phyloP scores from a whole-genome alignment of 1,140 invertebrate genomes.

The Drosophila virilis region DNA sequence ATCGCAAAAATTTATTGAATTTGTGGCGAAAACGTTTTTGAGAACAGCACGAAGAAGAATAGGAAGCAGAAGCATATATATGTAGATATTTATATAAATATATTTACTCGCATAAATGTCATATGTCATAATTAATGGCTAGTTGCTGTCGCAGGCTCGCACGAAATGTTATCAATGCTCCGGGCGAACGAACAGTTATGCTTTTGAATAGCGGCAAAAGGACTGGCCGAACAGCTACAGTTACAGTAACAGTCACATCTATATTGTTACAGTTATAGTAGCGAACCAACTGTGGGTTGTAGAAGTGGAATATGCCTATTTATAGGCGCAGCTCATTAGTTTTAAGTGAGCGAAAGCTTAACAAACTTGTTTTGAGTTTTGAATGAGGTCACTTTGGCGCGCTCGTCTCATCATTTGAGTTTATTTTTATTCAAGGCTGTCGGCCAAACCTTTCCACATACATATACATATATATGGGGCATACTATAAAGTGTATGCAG shows the following conservation, averaged over 20 bases:
- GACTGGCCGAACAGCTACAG: background rate
- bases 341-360: slow-evolving; percentile 81
- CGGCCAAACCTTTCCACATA: slow-evolving; percentile 42
- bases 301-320: slow-evolving; percentile 51
- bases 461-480: background rate
- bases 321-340: slow-evolving; percentile 79
- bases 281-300: background rate
- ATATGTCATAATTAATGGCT: slow-evolving; percentile 75
- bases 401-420: slow-evolving; percentile 77
- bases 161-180: slow-evolving; percentile 49
- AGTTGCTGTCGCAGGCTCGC: slow-evolving; percentile 45
- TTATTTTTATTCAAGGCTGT: slow-evolving; percentile 78
- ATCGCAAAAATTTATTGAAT: no score
- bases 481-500: slow-evolving; percentile 8
- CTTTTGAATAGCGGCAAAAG: slow-evolving; percentile 15
- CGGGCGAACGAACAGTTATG: slow-evolving; percentile 15
- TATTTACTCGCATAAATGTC: slow-evolving; percentile 48
- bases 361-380: slow-evolving; percentile 82
- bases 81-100: slow-evolving; percentile 15
- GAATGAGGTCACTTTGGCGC: slow-evolving; percentile 77
- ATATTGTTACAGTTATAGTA: slow-evolving; percentile 18
- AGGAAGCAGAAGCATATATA: background rate
- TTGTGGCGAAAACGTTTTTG: slow-evolving; percentile 18
- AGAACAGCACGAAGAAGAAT: slow-evolving; percentile 1
- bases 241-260: background rate